A percentile compares a stretch with the other conserved stretches of the same genome.
phyloP scores from a whole-genome alignment of 2,113 vertebrate species.

The Rhinogobius similis region DNA sequence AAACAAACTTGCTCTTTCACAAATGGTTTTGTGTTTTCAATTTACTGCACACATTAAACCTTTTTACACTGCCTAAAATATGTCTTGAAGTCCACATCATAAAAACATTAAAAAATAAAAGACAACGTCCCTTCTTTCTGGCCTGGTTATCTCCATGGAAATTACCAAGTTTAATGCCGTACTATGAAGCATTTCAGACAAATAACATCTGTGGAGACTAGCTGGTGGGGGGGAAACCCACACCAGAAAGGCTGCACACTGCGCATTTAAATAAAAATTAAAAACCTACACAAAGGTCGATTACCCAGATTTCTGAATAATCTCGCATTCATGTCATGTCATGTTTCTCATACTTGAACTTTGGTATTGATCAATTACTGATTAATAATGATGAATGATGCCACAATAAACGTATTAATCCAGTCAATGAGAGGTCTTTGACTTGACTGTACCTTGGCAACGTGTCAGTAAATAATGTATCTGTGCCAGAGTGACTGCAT shows the following conservation, averaged over 20 bases:
- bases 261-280: no score
- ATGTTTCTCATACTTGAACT: not conserved
- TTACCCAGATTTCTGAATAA: not conserved
- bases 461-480: not conserved
- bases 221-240: no score
- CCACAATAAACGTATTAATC: not conserved
- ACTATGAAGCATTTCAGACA: no score
- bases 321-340: not conserved
- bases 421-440: not conserved
- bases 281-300: no score
- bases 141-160: no score
- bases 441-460: not conserved
- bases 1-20: conserved; percentile 61
- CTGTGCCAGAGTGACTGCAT: not conserved
- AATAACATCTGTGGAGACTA: no score
- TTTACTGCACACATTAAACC: not conserved
- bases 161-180: no score
- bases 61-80: not conserved
- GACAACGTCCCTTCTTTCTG: no score
- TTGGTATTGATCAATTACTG: not conserved
- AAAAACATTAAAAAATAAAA: not conserved
- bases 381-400: not conserved
- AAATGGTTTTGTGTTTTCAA: conserved; percentile 36
- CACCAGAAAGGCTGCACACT: no score
- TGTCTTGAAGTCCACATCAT: not conserved